Conservation (phyloP, 2,113 vertebrate species). For the Mesoclemmys tuberculata region DNA sequence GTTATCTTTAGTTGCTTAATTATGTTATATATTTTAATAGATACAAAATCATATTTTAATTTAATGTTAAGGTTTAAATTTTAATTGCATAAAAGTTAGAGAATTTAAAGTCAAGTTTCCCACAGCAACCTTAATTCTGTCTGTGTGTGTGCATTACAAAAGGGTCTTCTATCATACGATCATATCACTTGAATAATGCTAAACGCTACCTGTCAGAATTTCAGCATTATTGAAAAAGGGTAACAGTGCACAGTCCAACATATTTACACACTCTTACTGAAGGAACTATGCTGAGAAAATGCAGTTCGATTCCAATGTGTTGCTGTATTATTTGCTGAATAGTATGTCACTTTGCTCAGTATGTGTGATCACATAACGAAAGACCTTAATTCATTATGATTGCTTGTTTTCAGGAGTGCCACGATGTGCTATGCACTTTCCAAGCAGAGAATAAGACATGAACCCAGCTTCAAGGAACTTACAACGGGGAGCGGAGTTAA, state of each 20-base stretch:
- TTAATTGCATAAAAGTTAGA: not conserved
- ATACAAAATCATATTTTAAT: not conserved
- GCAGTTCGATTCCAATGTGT: slow-evolving; percentile 21
- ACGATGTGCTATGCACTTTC: not conserved
- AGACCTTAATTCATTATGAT: not conserved
- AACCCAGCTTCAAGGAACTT: no score
- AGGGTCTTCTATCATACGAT: not conserved
- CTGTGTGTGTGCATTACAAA: not conserved
- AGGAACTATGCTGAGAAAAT: slow-evolving; percentile 14
- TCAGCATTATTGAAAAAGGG: slow-evolving; percentile 3
- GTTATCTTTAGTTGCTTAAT: not conserved
- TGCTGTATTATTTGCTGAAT: slow-evolving; percentile 5
- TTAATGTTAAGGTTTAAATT: not conserved
- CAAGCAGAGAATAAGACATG: not conserved
- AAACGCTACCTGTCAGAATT: not conserved
- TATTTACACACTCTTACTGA: slow-evolving; percentile 34
- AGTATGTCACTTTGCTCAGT: not conserved
- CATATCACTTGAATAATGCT: not conserved
- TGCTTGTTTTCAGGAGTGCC: slow-evolving; percentile 20
- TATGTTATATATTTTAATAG: not conserved
- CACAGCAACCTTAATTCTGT: not conserved
- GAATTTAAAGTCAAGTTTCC: not conserved
- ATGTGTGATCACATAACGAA: slow-evolving; percentile 15
- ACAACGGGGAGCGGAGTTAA: not conserved
- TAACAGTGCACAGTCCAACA: not conserved